Conservation (phyloP, 2,797 vertebrate species). For the Notamacropus eugenii region DNA sequence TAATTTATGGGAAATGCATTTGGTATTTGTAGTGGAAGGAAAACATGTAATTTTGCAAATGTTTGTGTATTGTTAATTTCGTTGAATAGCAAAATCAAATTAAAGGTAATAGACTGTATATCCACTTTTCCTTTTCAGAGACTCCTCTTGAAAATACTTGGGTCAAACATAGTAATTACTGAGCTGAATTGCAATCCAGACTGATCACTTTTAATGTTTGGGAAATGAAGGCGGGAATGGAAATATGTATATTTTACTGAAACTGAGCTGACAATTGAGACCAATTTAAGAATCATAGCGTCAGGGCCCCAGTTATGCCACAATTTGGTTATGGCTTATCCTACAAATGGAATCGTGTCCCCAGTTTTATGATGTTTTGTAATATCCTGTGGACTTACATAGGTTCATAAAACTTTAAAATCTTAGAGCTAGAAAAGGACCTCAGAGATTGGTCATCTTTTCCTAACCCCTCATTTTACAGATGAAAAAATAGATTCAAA, state of each 20-base stretch:
- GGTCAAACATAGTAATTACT: not conserved
- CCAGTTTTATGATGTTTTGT: not conserved
- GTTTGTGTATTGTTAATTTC: constrained; percentile 79
- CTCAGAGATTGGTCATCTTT: not conserved
- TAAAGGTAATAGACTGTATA: constrained; percentile 56
- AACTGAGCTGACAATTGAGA: not conserved
- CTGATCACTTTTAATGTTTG: not conserved
- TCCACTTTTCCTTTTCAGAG: not conserved
- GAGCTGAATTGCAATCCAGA: rapidly evolving
- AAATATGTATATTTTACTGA: not conserved
- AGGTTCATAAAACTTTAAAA: not conserved
- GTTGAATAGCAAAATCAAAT: constrained; percentile 69
- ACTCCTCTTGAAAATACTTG: not conserved
- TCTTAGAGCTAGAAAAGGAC: not conserved
- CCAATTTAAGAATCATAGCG: not conserved
- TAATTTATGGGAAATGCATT: constrained; percentile 68
- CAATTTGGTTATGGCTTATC: not conserved
- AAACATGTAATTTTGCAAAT: constrained; percentile 73
- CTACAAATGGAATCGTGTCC: not conserved
- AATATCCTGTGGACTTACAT: not conserved
- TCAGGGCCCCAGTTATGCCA: not conserved
- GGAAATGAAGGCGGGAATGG: not conserved
- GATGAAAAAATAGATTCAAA: not conserved
- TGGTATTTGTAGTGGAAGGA: constrained; percentile 76
- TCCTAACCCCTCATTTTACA: not conserved